Evolutionary conservation across 2,113 vertebrate species (phyloP).

Genomic region (Cheilinus undulatus): DNA sequence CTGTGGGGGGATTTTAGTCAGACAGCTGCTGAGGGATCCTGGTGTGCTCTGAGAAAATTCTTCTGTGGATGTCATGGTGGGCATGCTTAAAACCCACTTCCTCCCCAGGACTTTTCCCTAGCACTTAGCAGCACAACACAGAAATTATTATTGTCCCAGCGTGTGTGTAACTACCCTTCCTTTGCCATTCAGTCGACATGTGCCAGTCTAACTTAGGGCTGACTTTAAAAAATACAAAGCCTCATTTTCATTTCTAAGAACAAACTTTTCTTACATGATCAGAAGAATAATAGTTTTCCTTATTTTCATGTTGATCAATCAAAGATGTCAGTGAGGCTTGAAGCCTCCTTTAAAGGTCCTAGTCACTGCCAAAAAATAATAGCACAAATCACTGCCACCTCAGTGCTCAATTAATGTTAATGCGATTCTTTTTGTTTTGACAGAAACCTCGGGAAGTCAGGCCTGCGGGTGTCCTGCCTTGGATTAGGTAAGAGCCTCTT

Average conservation of each 20-base stretch:
- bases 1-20: slow-evolving; percentile 70
- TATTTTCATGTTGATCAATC: slow-evolving; percentile 9
- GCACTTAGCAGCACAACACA: slow-evolving; percentile 34
- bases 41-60: slow-evolving; percentile 55
- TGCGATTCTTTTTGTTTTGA: slow-evolving; percentile 72
- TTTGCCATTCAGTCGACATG: slow-evolving; percentile 22
- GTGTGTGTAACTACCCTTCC: slow-evolving; percentile 8
- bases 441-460: slow-evolving; percentile 99
- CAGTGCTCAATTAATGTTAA: slow-evolving; percentile 45
- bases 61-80: slow-evolving; percentile 62
- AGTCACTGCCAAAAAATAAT: slow-evolving; percentile 1
- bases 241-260: slow-evolving; percentile 15
- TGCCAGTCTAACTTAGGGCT: slow-evolving; percentile 24
- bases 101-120: slow-evolving; percentile 23
- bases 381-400: slow-evolving; percentile 51
- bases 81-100: slow-evolving; percentile 55
- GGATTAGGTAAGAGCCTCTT: slow-evolving; percentile 91
- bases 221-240: slow-evolving; percentile 37
- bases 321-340: neutral
- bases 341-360: slow-evolving; percentile 8
- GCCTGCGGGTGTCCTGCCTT: slow-evolving; percentile 96
- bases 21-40: slow-evolving; percentile 55
- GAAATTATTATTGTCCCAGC: slow-evolving; percentile 10
- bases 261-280: neutral
- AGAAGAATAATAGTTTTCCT: slow-evolving; percentile 7